A percentile compares a stretch with the other conserved stretches of the same genome.
Conservation (phyloP, 2,113 vertebrate species). For the Leucoraja erinaceus region DNA sequence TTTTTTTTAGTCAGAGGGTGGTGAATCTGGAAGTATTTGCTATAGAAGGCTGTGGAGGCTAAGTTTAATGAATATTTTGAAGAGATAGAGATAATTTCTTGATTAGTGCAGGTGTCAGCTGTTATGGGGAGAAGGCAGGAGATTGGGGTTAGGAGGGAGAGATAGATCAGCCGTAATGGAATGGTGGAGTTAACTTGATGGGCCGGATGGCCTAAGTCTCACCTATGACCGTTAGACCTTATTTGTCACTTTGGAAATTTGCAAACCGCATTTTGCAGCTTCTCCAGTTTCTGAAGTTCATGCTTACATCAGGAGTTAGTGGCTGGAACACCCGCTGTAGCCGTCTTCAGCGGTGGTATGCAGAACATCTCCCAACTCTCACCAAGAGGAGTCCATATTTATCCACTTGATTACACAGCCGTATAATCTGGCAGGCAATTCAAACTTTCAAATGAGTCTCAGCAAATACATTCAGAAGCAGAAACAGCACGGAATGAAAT, state of each 20-base stretch:
- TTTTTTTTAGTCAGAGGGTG: too few relatives aligned
- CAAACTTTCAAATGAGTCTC: not conserved
- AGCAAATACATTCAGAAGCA: not conserved
- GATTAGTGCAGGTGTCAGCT: too few relatives aligned
- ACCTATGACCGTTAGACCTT: too few relatives aligned
- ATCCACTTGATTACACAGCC: not conserved
- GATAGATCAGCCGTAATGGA: too few relatives aligned
- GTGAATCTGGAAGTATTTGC: too few relatives aligned
- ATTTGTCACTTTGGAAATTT: not conserved
- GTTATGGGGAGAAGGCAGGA: too few relatives aligned
- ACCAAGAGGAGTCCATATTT: slow-evolving; percentile 24
- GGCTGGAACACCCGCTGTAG: not conserved
- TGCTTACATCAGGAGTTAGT: not conserved
- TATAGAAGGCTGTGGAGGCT: too few relatives aligned
- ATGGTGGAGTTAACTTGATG: too few relatives aligned
- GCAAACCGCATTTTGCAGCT: not conserved
- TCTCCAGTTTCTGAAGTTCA: not conserved
- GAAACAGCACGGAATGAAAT: not conserved
- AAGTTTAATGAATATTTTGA: too few relatives aligned
- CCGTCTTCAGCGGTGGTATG: not conserved
- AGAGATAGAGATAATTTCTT: too few relatives aligned
- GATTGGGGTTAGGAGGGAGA: too few relatives aligned
- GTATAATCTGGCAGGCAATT: not conserved
- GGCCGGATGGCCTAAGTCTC: too few relatives aligned
- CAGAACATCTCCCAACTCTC: not conserved